Percentiles rank a stretch among this genome's conserved stretches.
phyloP scores from a whole-genome alignment of 2,797 vertebrate genomes.

The Otolemur crassicaudatus region DNA sequence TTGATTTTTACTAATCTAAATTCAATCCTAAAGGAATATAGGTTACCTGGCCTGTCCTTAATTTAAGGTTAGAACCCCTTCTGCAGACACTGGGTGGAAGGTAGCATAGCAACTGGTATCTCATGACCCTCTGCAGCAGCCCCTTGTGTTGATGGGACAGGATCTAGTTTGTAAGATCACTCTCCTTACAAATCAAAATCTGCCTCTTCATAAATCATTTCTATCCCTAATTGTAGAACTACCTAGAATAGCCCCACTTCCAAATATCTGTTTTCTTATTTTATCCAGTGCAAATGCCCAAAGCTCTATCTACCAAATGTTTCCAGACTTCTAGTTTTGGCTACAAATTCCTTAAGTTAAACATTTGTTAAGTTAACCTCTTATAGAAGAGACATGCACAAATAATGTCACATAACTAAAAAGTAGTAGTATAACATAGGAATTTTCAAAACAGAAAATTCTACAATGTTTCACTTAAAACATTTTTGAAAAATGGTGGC shows the following conservation, averaged over 20 bases:
- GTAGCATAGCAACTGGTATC: too few relatives aligned
- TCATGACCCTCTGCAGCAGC: not conserved
- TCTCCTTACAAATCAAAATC: not conserved
- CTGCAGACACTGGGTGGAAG: not conserved
- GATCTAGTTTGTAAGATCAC: not conserved
- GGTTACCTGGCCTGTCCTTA: not conserved
- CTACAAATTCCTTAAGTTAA: constrained; percentile 5
- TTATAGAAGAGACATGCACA: constrained; percentile 68
- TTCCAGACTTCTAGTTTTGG: not conserved
- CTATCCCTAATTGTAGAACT: not conserved
- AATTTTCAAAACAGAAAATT: constrained; percentile 38
- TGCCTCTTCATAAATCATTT: not conserved
- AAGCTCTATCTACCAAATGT: not conserved
- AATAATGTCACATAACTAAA: not conserved
- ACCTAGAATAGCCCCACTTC: not conserved
- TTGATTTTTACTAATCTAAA: constrained; percentile 67
- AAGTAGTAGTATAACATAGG: not conserved
- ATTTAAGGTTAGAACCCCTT: not conserved
- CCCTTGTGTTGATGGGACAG: not conserved
- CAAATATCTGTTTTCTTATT: not conserved
- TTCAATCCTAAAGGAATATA: not conserved
- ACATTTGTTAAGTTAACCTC: constrained; percentile 59
- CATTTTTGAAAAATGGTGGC: not conserved
- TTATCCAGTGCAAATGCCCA: not conserved
- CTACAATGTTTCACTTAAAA: not conserved